A percentile compares a stretch with the other conserved stretches of the same genome.
Conservation (phyloP, 2,113 vertebrate species). For the Bubo bubo region DNA sequence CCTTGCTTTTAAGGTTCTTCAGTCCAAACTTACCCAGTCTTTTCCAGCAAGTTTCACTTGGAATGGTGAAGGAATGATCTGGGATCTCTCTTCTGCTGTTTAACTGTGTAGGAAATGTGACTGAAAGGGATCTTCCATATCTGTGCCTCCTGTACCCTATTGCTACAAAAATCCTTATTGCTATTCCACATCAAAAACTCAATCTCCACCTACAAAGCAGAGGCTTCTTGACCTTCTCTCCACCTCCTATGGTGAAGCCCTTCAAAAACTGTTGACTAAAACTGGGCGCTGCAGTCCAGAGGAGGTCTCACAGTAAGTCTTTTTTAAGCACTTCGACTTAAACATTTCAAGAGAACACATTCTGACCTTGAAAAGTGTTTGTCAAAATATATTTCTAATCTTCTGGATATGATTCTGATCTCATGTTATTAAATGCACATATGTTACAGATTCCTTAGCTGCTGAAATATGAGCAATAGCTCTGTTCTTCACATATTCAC, state of each 20-base stretch:
- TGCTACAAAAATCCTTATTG: neutral
- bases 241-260: rapidly evolving
- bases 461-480: neutral
- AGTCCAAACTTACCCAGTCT: neutral
- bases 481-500: neutral
- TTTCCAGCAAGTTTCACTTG: neutral
- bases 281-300: neutral
- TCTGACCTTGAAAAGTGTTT: neutral
- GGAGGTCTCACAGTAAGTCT: neutral
- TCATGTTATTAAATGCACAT: neutral
- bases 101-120: neutral
- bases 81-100: neutral
- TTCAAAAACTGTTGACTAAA: neutral
- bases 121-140: neutral
- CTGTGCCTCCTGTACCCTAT: neutral
- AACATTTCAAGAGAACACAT: neutral
- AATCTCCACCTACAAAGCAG: neutral
- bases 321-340: neutral
- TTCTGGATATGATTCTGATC: neutral
- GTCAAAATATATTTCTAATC: neutral
- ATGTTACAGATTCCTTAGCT: neutral
- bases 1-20: neutral
- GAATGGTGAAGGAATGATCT: neutral
- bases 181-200: neutral
- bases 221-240: neutral